Percentiles rank a stretch among this genome's conserved stretches.
These are phyloP conservation scores for Scartelaos histophorus DNA, from an alignment of 2,113 vertebrate species.

Conservation along the genomic window DNA sequence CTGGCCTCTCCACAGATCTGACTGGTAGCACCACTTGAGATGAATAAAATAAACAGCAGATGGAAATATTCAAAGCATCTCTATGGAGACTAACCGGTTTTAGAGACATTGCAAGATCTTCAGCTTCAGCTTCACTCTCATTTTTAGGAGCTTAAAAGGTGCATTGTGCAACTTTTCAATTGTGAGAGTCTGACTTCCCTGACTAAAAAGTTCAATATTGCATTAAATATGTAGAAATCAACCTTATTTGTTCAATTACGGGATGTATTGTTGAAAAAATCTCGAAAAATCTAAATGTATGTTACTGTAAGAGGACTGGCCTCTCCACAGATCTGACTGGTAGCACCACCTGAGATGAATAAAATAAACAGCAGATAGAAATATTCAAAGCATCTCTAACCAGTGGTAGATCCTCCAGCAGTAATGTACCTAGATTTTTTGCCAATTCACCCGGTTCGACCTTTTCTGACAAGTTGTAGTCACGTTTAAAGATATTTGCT, in stretches of 20 bases:
- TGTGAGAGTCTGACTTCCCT: too few relatives aligned
- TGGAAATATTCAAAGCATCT: neutral
- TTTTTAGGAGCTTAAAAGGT: too few relatives aligned
- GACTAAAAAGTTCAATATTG: too few relatives aligned
- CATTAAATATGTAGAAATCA: too few relatives aligned
- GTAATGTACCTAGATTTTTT: too few relatives aligned
- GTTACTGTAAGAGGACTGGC: neutral
- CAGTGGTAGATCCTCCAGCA: too few relatives aligned
- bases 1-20: neutral
- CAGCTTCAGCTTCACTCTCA: too few relatives aligned
- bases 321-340: neutral
- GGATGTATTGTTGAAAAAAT: neutral
- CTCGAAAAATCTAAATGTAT: neutral
- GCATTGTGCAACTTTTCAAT: too few relatives aligned
- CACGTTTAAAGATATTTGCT: neutral
- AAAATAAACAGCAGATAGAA: neutral
- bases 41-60: neutral
- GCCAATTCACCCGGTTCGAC: neutral
- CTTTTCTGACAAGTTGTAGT: neutral
- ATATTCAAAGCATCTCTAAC: neutral
- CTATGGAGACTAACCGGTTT: neutral
- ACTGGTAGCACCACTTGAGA: neutral
- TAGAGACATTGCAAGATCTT: neutral
- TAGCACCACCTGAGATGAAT: too few relatives aligned
- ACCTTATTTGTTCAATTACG: neutral